phyloP scores from a whole-genome alignment of 1,140 invertebrate genomes.

The Caenorhabditis brenneri region DNA sequence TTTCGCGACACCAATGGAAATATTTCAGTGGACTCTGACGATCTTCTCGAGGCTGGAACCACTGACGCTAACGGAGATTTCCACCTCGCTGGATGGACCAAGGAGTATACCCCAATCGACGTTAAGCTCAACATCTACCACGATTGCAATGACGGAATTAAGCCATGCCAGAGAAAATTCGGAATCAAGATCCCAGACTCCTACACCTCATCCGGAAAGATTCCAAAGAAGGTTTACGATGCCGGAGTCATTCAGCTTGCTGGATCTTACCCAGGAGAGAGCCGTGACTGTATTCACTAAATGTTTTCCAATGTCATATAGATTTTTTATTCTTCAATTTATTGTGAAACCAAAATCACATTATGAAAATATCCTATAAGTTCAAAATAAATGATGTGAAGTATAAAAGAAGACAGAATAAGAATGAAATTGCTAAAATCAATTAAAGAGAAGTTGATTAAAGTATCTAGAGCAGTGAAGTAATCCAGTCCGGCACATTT shows the following conservation, averaged over 20 bases:
- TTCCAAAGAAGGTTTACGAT: constrained; percentile 54
- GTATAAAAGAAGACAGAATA: background rate
- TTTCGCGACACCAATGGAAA: background rate
- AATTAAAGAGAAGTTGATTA: constrained; percentile 67
- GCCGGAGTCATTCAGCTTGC: constrained; percentile 56
- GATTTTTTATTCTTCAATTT: background rate
- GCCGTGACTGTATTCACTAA: constrained; percentile 54
- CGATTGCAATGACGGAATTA: constrained; percentile 48
- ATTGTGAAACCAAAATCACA: background rate
- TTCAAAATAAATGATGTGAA: background rate
- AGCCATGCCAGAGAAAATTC: constrained; percentile 26
- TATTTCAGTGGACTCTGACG: constrained; percentile 52
- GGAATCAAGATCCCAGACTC: constrained; percentile 22
- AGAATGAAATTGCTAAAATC: constrained; percentile 30
- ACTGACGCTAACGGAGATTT: constrained; percentile 57
- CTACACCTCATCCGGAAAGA: constrained; percentile 28
- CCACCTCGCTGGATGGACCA: constrained; percentile 50
- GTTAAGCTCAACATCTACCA: constrained; percentile 61
- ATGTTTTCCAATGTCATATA: background rate
- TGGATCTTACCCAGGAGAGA: constrained; percentile 53
- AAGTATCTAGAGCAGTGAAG: constrained; percentile 70
- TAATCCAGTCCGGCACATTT: constrained; percentile 69
- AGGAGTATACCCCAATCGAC: constrained; percentile 58
- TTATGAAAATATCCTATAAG: background rate
- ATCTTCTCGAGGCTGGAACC: constrained; percentile 53